Evolutionary conservation across 2,888 invertebrate species (phyloP).

Genomic region (Parnassius apollo): DNA sequence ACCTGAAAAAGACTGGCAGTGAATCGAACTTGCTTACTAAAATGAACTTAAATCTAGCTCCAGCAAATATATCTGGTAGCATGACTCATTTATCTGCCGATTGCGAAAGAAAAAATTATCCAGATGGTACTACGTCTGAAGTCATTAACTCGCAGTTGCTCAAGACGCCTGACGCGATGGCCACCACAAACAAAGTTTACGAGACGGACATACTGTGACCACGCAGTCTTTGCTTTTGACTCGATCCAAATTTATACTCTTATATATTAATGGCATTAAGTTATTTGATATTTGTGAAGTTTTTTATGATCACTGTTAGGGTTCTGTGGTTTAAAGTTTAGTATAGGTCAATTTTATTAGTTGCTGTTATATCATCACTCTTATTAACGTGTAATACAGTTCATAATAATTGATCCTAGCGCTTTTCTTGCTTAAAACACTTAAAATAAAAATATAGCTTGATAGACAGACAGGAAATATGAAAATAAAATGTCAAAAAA

Average conservation of each 20-base stretch:
- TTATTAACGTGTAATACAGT: not conserved
- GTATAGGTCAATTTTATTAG: not conserved
- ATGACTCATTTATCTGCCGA: slow-evolving; percentile 64
- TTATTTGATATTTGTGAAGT: slow-evolving; percentile 18
- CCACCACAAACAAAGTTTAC: slow-evolving; percentile 90
- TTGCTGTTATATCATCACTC: not conserved
- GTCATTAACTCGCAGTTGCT: slow-evolving; percentile 31
- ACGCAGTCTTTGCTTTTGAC: slow-evolving; percentile 46
- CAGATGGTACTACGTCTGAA: slow-evolving; percentile 23
- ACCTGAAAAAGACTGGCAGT: slow-evolving; percentile 92
- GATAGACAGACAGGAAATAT: slow-evolving; percentile 38
- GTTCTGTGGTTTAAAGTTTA: slow-evolving; percentile 6
- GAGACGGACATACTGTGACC: slow-evolving; percentile 96
- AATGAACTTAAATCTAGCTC: slow-evolving; percentile 87
- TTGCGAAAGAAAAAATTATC: slow-evolving; percentile 32
- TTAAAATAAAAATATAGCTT: slow-evolving; percentile 29
- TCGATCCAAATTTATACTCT: slow-evolving; percentile 22
- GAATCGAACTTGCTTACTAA: slow-evolving; percentile 93
- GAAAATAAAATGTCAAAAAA: slow-evolving; percentile 30
- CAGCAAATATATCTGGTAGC: slow-evolving; percentile 62
- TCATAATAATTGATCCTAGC: not conserved
- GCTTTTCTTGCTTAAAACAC: not conserved
- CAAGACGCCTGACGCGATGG: slow-evolving; percentile 48
- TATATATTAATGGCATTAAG: slow-evolving; percentile 18
- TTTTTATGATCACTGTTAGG: slow-evolving; percentile 15